Conservation (phyloP, 2,113 vertebrate genomes). For the Coptodon rendalli region DNA sequence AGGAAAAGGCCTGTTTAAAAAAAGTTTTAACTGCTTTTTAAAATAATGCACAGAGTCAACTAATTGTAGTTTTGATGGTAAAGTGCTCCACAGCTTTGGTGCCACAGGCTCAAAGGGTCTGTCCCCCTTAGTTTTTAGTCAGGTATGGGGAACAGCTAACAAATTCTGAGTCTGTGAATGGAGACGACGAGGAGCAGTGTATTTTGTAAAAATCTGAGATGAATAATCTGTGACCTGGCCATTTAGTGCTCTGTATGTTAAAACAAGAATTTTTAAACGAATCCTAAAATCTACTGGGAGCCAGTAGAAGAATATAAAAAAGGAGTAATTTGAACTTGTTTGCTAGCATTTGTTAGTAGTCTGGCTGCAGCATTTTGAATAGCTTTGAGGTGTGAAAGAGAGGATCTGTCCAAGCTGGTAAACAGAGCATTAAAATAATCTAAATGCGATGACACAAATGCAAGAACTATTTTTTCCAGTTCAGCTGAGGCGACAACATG, state of each 20-base stretch:
- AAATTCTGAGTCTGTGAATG: not conserved
- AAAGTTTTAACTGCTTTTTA: not conserved
- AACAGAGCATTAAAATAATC: not conserved
- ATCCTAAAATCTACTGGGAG: not conserved
- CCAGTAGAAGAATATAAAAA: not conserved
- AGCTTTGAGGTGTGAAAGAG: not conserved
- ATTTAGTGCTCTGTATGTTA: not conserved
- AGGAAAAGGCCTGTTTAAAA: not conserved
- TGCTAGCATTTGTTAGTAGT: not conserved
- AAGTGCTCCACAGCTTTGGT: not conserved
- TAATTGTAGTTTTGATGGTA: not conserved
- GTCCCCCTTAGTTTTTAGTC: not conserved
- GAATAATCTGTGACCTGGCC: not conserved
- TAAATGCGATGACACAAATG: not conserved
- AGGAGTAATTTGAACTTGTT: not conserved
- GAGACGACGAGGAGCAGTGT: not conserved
- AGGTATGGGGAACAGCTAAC: not conserved
- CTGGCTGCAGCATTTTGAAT: not conserved
- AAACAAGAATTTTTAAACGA: not conserved
- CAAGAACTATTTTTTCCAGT: not conserved
- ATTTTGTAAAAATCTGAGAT: not conserved
- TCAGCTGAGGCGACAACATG: not conserved
- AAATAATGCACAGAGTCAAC: not conserved
- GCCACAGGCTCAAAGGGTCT: not conserved
- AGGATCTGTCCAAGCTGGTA: not conserved